phyloP scores from a whole-genome alignment of 2,113 vertebrate species.

The Phylloscopus whistleri region DNA sequence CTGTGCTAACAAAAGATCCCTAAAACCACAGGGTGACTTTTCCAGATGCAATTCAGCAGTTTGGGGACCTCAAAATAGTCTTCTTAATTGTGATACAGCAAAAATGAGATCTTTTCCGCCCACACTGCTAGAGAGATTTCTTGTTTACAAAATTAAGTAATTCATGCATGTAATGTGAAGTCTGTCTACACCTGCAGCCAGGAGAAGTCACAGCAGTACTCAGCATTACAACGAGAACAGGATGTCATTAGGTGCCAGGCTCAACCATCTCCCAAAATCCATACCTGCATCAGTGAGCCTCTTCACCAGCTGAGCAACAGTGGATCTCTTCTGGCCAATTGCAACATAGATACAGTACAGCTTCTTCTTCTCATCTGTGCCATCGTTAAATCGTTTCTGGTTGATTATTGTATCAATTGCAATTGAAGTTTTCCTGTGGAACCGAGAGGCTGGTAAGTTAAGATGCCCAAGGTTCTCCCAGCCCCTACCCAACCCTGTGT shows the following conservation, averaged over 20 bases:
- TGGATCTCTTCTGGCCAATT: conserved; percentile 98
- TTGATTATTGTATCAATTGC: conserved; percentile 98
- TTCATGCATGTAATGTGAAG: background rate
- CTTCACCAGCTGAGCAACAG: conserved; percentile 97
- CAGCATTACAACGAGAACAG: background rate
- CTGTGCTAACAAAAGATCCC: background rate
- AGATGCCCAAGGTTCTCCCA: rapidly evolving
- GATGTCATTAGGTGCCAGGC: background rate
- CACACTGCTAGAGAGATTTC: rapidly evolving
- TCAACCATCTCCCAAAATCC: background rate
- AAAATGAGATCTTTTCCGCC: rapidly evolving
- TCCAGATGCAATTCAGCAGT: background rate
- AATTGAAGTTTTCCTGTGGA: conserved; percentile 92
- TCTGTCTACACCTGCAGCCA: background rate
- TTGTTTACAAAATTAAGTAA: background rate
- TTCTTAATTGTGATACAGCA: background rate
- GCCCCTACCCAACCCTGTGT: rapidly evolving
- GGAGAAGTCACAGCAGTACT: background rate
- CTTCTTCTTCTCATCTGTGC: conserved; percentile 97
- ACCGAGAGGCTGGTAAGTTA: rapidly evolving
- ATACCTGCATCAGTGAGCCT: conserved; percentile 89
- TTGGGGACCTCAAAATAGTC: rapidly evolving
- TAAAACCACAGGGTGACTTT: background rate
- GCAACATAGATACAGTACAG: conserved; percentile 98
- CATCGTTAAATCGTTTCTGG: conserved; percentile 96